Base-by-base conservation (phyloP, 2,888 invertebrate genomes). In the Heterodera filipjevi region DNA sequence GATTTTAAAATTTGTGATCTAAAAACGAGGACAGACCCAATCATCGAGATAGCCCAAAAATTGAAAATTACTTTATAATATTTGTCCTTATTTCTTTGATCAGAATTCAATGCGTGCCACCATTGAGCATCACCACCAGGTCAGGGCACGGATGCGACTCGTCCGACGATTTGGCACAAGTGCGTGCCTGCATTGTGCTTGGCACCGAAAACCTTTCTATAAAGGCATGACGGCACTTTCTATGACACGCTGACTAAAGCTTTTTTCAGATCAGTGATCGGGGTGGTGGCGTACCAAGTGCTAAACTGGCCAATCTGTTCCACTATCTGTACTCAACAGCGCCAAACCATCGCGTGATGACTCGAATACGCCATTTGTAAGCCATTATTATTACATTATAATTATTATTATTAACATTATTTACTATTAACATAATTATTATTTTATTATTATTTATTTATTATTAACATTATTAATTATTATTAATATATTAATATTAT, bases 291-390 rank as follows among this genome's bases (percentile, higher is more conserved):
- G 96, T 99, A 84, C 93, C 95, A 0, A 93, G 96, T 83, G 84
- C 84, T 46, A 86, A 87, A 46, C 82, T 88, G 1, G 95, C 96
- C 87, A 92, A 94, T 71, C 92, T 98, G 32, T 98, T 98, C 91
- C 95, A 97, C 90, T 98, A 99, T 90, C 96, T 97, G 96, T 99
- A 96, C 92, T 95, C 95, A 78, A 98, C 98, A 2, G 98, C 98
- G 1, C 97, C 97, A 0, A 35, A 66, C 94, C 95, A 88, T 96
- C 97, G 0, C 93, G 94, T 80, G 94, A 94, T 86, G 91, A 93
- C 8, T 94, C 95, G 85, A 94, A 94, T 0, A 95, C 96, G 53
- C 97, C 97, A 0, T 90, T 97, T 73, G 96, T 96, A 75, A 94
- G 94, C 92, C n/a, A n/a, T n/a, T n/a, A n/a, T n/a, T n/a, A n/a